Conservation (phyloP, 2,888 invertebrate genomes). For the Agrotis puta region DNA sequence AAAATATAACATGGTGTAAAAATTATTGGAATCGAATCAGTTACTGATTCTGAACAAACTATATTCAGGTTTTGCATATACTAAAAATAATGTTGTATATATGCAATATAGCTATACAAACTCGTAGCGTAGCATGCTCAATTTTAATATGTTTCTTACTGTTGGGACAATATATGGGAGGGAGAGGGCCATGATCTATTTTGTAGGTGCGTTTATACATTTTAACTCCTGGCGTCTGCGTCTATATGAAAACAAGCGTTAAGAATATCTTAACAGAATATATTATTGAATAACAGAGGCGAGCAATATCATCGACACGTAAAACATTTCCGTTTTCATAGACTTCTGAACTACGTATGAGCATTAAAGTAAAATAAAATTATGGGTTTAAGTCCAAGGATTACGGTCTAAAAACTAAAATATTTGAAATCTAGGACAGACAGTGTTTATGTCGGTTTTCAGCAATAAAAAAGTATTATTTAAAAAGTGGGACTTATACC, state of each 20-base stretch:
- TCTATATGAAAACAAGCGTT: not conserved
- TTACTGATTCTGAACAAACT: too few species aligned
- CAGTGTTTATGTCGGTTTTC: slow-evolving; percentile 16
- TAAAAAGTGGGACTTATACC: slow-evolving; percentile 2
- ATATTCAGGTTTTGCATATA: too few species aligned
- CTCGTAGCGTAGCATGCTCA: too few species aligned
- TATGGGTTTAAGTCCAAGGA: slow-evolving; percentile 30
- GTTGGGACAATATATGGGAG: too few species aligned
- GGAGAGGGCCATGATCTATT: too few species aligned
- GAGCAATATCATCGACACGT: not conserved
- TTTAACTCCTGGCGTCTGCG: not conserved
- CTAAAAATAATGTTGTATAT: too few species aligned
- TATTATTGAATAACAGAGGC: not conserved
- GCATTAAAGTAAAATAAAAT: slow-evolving; percentile 11
- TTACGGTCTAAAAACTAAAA: slow-evolving; percentile 31
- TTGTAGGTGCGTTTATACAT: not conserved
- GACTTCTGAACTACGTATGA: not conserved
- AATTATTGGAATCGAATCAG: too few species aligned
- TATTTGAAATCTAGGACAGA: slow-evolving; percentile 36
- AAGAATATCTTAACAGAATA: not conserved
- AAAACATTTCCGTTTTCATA: slow-evolving; percentile 20
- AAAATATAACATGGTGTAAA: too few species aligned
- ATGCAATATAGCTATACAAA: too few species aligned
- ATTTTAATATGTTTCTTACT: too few species aligned
- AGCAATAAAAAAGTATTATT: slow-evolving; percentile 5